phyloP scores from a whole-genome alignment of 2,797 vertebrate genomes.

The Lacerta bilineata region DNA sequence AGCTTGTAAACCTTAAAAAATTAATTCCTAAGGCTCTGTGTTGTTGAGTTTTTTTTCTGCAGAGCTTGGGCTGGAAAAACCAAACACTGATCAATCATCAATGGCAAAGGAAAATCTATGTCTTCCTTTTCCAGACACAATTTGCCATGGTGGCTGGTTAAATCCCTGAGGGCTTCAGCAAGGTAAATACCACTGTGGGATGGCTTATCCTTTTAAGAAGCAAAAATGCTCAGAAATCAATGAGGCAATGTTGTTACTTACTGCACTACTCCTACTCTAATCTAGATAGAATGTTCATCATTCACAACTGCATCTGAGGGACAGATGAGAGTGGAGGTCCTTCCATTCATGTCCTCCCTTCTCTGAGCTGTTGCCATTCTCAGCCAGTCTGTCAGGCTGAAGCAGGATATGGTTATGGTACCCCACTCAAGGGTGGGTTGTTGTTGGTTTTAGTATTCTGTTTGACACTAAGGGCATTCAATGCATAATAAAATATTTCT shows the following conservation, averaged over 20 bases:
- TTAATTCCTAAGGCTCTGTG: slow-evolving; percentile 48
- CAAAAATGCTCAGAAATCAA: background rate
- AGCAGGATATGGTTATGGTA: no score
- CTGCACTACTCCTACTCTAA: background rate
- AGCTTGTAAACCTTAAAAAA: slow-evolving; percentile 62
- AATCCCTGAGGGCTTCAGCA: slow-evolving; percentile 21
- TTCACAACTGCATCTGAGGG: background rate
- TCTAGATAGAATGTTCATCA: background rate
- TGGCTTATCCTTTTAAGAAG: background rate
- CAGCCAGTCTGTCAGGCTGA: no score
- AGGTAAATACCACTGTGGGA: accelerated
- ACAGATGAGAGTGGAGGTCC: background rate
- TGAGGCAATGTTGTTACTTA: background rate
- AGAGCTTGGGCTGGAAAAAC: slow-evolving; percentile 51
- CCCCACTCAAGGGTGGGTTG: no score
- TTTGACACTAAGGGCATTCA: no score
- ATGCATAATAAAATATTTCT: no score
- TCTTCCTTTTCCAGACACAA: slow-evolving; percentile 41
- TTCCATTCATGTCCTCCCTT: background rate
- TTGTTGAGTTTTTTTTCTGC: slow-evolving; percentile 40
- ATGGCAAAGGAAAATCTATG: slow-evolving; percentile 56
- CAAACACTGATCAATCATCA: slow-evolving; percentile 46
- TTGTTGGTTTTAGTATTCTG: no score
- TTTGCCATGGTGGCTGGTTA: slow-evolving; percentile 28
- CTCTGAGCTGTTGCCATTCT: no score